Evolutionary conservation across 2,113 vertebrate genomes (phyloP).

Genomic region (Etheostoma cragini): DNA sequence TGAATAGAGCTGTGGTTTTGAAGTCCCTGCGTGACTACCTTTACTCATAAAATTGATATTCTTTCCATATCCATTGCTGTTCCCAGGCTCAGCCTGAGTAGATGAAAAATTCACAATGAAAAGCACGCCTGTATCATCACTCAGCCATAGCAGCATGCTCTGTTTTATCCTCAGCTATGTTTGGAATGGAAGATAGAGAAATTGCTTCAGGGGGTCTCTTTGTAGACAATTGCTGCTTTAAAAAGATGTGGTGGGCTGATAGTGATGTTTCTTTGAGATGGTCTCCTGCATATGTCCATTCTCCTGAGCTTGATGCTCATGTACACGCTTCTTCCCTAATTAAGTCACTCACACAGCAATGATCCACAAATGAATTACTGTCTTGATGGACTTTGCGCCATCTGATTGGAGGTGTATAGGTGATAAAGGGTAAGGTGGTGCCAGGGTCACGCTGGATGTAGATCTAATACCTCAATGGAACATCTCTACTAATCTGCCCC

Average conservation of each 20-base stretch:
- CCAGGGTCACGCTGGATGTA: constrained; percentile 41
- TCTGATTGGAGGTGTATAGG: constrained; percentile 51
- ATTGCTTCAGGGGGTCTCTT: constrained; percentile 73
- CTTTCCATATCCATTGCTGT: constrained; percentile 64
- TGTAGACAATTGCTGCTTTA: constrained; percentile 76
- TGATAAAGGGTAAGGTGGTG: constrained; percentile 46
- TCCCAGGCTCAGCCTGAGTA: constrained; percentile 60
- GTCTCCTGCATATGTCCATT: constrained; percentile 34
- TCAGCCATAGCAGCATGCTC: constrained; percentile 64
- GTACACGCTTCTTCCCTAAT: constrained; percentile 30
- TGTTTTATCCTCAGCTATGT: constrained; percentile 76
- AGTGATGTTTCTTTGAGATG: constrained; percentile 57
- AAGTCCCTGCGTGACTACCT: constrained; percentile 59
- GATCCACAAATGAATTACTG: constrained; percentile 64
- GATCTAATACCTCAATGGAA: constrained; percentile 28
- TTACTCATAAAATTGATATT: constrained; percentile 70
- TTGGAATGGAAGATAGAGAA: constrained; percentile 72
- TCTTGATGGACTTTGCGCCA: constrained; percentile 59
- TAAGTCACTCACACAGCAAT: constrained; percentile 52
- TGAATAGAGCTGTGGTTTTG: constrained; percentile 42
- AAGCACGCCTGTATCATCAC: constrained; percentile 70
- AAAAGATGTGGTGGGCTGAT: constrained; percentile 73
- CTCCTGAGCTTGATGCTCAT: constrained; percentile 32
- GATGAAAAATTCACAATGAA: constrained; percentile 77
- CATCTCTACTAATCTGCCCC: constrained; percentile 42